These are phyloP conservation scores for Labroides dimidiatus DNA, from an alignment of 2,797 vertebrate genomes.

Conservation along the genomic window DNA sequence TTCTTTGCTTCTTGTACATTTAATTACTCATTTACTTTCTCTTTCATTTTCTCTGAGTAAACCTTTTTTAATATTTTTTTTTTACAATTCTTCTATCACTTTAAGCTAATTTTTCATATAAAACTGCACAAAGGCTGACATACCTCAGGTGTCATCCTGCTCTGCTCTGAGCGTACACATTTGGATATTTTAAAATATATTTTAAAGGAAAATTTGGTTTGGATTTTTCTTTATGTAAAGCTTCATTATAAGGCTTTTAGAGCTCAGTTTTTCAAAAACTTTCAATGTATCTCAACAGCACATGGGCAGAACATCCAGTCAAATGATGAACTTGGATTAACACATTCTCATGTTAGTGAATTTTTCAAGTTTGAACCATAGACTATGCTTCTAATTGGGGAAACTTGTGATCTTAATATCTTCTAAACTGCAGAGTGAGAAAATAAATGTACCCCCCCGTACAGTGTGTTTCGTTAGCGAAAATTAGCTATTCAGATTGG, in stretches of 20 bases:
- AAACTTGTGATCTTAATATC: too few species aligned
- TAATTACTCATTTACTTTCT: constrained; percentile 32
- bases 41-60: constrained; percentile 5
- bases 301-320: background rate
- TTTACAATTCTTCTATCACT: constrained; percentile 10
- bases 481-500: too few species aligned
- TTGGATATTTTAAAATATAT: too few species aligned
- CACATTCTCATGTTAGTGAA: background rate
- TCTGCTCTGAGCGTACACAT: background rate
- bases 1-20: constrained; percentile 37
- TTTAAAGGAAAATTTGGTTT: background rate
- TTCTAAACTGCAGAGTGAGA: too few species aligned
- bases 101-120: background rate
- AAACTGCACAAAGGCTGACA: background rate
- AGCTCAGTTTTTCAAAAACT: too few species aligned
- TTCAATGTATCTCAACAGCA: too few species aligned
- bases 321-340: background rate
- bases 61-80: constrained; percentile 5
- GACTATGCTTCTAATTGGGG: too few species aligned
- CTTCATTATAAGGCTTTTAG: too few species aligned
- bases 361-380: too few species aligned
- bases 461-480: too few species aligned
- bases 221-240: too few species aligned
- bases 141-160: background rate
- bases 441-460: too few species aligned